Evolutionary conservation across 2,797 vertebrate genomes (phyloP).

Genomic region (Hydrocynus forskahlii): DNA sequence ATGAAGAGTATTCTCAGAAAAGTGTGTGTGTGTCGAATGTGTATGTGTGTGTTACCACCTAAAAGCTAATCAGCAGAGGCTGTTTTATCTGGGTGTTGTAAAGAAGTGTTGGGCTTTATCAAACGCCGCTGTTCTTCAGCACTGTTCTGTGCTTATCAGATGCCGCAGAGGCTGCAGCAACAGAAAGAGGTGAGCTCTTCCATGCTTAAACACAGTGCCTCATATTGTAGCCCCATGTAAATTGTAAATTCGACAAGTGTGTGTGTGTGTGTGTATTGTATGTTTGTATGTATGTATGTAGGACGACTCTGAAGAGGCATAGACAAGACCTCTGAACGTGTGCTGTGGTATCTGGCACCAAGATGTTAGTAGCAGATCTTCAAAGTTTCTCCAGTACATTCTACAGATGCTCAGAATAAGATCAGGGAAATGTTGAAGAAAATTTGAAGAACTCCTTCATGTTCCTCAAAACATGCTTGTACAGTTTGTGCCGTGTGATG

Average conservation of each 20-base stretch:
- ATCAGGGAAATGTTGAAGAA: no score
- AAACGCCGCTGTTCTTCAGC: conserved; percentile 24
- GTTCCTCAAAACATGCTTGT: no score
- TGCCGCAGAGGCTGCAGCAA: not conserved
- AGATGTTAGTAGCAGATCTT: no score
- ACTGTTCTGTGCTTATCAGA: conserved; percentile 41
- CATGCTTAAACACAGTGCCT: conserved; percentile 24
- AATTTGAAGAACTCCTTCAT: no score
- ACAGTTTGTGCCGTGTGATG: no score
- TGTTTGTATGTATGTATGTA: no score
- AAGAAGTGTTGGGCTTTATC: conserved; percentile 30
- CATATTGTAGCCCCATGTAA: conserved; percentile 33
- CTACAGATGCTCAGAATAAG: no score
- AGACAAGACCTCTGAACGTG: no score
- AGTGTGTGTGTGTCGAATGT: not conserved
- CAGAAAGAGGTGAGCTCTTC: conserved; percentile 13
- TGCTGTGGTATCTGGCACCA: no score
- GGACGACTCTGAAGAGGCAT: no score
- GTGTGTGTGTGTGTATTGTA: no score
- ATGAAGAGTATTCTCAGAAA: not conserved
- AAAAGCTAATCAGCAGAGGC: conserved; percentile 24
- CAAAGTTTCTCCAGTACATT: no score
- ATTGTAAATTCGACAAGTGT: not conserved
- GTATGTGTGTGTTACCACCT: not conserved
- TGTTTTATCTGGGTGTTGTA: conserved; percentile 5